Conservation (phyloP, 1,140 invertebrate genomes). For the Macrotrachela quadricornifera region DNA sequence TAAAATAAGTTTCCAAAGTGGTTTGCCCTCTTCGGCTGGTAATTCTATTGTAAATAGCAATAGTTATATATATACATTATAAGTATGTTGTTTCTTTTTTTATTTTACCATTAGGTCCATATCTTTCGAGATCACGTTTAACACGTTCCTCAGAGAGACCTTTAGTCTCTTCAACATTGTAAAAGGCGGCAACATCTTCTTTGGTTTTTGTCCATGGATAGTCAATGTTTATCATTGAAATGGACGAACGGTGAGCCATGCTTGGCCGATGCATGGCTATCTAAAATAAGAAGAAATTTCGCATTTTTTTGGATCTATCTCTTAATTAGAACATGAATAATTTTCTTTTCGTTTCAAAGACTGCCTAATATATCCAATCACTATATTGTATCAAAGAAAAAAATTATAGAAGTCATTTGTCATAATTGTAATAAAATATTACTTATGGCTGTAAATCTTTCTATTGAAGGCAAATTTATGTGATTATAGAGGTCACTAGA, state of each 20-base stretch:
- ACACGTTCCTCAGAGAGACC: slow-evolving; percentile 78
- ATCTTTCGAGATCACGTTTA: slow-evolving; percentile 84
- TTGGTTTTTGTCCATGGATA: slow-evolving; percentile 63
- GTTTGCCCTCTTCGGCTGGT: slow-evolving; percentile 33
- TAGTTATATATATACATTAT: slow-evolving; percentile 28
- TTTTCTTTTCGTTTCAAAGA: too few relatives aligned
- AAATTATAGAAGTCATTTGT: too few relatives aligned
- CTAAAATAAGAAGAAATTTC: neutral
- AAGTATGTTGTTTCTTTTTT: slow-evolving; percentile 5
- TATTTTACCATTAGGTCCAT: slow-evolving; percentile 66
- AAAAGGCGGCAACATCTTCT: slow-evolving; percentile 76
- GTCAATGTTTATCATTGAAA: slow-evolving; percentile 12
- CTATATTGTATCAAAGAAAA: too few relatives aligned
- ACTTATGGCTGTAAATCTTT: too few relatives aligned
- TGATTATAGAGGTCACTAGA: too few relatives aligned
- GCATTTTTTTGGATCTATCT: too few relatives aligned
- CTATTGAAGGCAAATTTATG: too few relatives aligned
- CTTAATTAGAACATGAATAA: neutral
- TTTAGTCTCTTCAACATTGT: slow-evolving; percentile 62
- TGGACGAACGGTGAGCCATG: neutral
- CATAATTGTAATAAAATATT: too few relatives aligned
- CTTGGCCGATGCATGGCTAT: neutral
- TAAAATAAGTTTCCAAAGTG: slow-evolving; percentile 95
- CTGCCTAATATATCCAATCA: too few relatives aligned
- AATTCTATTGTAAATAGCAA: too few relatives aligned